Evolutionary conservation across 2,113 vertebrate genomes (phyloP), one percentile per base, ranked within the genome.

Genomic region (Barbus barbus): DNA sequence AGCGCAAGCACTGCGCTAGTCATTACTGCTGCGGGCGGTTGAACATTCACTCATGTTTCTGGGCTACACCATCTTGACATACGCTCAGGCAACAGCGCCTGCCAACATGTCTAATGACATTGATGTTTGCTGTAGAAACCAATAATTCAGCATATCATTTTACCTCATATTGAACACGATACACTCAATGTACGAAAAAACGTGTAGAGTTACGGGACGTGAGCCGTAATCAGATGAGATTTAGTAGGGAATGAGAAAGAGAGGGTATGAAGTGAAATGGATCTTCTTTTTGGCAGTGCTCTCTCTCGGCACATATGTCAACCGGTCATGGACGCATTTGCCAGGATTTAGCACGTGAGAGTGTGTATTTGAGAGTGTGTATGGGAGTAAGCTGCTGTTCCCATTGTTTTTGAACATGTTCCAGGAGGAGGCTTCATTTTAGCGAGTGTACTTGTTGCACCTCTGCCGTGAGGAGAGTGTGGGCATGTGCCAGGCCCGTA

Each of bases 241-340:
- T 65, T 33, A 41, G 51, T 78, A 13, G 11, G 33, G 33, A 78
- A 78, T 78, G 24, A 81, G 33, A 78, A 78, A 61, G 24, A 81
- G 26, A 72, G 53, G 71, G 81, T 44, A 41, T 63, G 82, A 72
- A 41, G 48, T 83, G 72, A 82, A 86, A 81, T 81, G 46, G 69
- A 78, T 69, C 53, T 85, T 85, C 33, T 87, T n/a, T n/a, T n/a
- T 87, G 83, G 83, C 80, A 79, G 46, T 33, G 56, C 13, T 31
- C 9, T 28, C 38, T 74, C 41, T 85, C 53, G 44, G 63, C 74
- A 58, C 53, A 81, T 38, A 67, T 87, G 79, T 67, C 86, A 85
- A 83, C 77, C 38, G 58, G 83, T 28, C 7, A 3, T 24, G 28
- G 20, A 51, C 6, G 6, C 22, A 51, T 33, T 80, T 67, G 78